Evolutionary conservation across 2,113 vertebrate genomes (phyloP), one percentile per base, ranked within the genome.

Genomic region (Cephalopholis sonnerati): DNA sequence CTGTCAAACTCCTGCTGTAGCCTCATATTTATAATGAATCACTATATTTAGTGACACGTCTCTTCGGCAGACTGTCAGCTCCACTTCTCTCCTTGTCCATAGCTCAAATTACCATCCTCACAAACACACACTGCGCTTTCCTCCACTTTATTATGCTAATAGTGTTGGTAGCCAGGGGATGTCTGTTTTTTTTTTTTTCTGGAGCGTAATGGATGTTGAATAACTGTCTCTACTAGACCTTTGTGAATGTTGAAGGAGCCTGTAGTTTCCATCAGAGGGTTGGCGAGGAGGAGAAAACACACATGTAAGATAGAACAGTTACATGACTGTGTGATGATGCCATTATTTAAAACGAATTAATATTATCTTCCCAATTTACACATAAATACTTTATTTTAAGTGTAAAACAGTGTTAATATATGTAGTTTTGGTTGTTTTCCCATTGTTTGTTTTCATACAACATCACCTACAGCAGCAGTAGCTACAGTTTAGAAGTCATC

Each of bases 111-210:
- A 74, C 63, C 69, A 54, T 76, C 58, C 64, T 67, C 79, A 70
- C 46, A 63, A 80, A 82, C 25, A 86, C 51, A 77, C 39, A 25
- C 24, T 36, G 75, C 59, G 65, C 67, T 64, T 27, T 62, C 46
- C 51, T 76, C 65, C 74, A 86, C 70, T 79, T 79, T 55, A 74
- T 79, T 82, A 80, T 84, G 75, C 41, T 79, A 80, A 79, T 77
- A 39, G 27, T 86, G 57, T 50, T 5, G 2, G 44, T 58, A 48
- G 61, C 66, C 62, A 44, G 16, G 22, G 57, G 54, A 41, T 15
- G 57, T 51, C 63, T 76, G 50, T 54, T 70, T 72, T 50, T 20
- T 54, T 54, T 70, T 72, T 50, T 20, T 54, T 44, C 20, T 61
- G n/a, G 32, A 63, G 7, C 51, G 20, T 82, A 70, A 68, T 73